A percentile compares a stretch with the other conserved stretches of the same genome.
Conservation (phyloP, 2,888 invertebrate genomes). For the Lottia gigantea region DNA sequence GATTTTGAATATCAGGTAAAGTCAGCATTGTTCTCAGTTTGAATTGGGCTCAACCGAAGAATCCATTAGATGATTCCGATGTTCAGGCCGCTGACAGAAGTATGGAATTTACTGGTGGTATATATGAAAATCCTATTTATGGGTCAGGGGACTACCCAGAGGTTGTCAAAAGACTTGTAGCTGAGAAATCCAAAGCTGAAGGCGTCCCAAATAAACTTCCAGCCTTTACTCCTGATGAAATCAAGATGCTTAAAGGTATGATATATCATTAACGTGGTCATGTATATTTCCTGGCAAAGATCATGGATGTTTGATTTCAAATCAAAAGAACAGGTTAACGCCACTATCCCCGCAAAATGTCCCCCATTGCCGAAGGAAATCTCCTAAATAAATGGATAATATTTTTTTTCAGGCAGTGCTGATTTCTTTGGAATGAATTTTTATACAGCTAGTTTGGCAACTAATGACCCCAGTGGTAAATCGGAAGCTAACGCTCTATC, state of each 20-base stretch:
- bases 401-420: conserved; percentile 71
- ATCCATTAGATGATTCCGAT: conserved; percentile 46
- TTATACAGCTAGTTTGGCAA: conserved; percentile 71
- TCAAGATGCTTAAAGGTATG: conserved; percentile 52
- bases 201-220: conserved; percentile 56
- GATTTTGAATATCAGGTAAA: conserved; percentile 37
- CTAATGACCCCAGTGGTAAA: conserved; percentile 23
- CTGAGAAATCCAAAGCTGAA: conserved; percentile 45
- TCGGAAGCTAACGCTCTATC: not conserved
- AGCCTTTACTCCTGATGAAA: conserved; percentile 60
- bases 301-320: too few species aligned
- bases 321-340: too few species aligned
- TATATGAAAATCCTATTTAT: conserved; percentile 62
- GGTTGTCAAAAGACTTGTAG: conserved; percentile 45
- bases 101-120: conserved; percentile 52
- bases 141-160: conserved; percentile 71
- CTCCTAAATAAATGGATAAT: too few species aligned
- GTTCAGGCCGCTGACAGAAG: conserved; percentile 50
- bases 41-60: conserved; percentile 49
- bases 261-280: too few species aligned
- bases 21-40: conserved; percentile 52
- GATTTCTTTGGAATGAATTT: conserved; percentile 83
- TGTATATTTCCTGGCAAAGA: too few species aligned
- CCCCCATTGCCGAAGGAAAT: too few species aligned
- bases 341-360: too few species aligned